These are phyloP conservation scores for Hedya salicella DNA, from an alignment of 2,888 invertebrate species.

Conservation along the genomic window DNA sequence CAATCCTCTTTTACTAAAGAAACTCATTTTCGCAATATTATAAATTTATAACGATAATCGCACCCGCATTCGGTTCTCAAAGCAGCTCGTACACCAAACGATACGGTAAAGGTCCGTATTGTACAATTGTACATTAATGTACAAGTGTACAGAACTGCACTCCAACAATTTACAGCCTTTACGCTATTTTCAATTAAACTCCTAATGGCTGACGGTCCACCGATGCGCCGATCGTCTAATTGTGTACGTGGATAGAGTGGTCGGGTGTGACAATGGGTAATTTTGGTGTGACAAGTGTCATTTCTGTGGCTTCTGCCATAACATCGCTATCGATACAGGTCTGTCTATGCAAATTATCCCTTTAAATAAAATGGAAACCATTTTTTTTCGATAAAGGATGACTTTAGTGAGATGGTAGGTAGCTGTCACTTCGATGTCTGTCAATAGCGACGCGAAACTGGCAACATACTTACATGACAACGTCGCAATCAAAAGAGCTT, in stretches of 20 bases:
- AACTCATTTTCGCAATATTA: background rate
- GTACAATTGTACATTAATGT: constrained; percentile 19
- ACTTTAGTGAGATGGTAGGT: too few species aligned
- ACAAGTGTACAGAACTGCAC: constrained; percentile 61
- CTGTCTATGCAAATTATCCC: too few species aligned
- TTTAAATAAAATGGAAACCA: too few species aligned
- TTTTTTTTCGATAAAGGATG: too few species aligned
- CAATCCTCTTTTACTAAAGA: too few species aligned
- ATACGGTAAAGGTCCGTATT: constrained; percentile 51
- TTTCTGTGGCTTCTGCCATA: too few species aligned
- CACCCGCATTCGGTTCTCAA: background rate
- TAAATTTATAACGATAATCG: too few species aligned
- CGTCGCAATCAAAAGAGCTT: too few species aligned
- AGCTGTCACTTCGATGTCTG: too few species aligned
- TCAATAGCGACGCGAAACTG: too few species aligned
- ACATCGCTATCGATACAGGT: too few species aligned
- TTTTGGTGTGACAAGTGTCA: constrained; percentile 51
- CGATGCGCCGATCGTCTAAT: constrained; percentile 83
- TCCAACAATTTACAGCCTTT: constrained; percentile 86
- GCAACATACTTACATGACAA: too few species aligned
- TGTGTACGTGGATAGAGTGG: constrained; percentile 61
- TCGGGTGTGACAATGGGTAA: constrained; percentile 48
- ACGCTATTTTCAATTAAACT: constrained; percentile 89
- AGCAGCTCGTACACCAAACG: constrained; percentile 44
- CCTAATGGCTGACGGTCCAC: constrained; percentile 86